Conservation (phyloP, 2,888 invertebrate genomes). For the Caenorhabditis japonica region DNA sequence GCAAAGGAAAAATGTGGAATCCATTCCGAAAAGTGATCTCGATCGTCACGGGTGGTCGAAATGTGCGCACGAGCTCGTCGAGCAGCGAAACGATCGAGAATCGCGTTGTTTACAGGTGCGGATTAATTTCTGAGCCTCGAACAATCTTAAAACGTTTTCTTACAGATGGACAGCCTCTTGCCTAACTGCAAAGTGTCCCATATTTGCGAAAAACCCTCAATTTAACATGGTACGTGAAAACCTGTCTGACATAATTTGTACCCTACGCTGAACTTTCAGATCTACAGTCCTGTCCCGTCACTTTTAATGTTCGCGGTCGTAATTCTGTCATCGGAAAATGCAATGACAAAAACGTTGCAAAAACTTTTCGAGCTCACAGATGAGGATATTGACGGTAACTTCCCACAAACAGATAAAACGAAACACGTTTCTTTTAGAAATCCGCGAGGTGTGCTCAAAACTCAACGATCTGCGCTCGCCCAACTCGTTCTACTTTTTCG, state of each 20-base stretch:
- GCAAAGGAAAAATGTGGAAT: constrained; percentile 41
- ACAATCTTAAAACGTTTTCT: too few species aligned
- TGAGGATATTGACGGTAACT: constrained; percentile 31
- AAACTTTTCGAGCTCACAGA: constrained; percentile 27
- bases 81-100: constrained; percentile 4
- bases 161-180: constrained; percentile 48
- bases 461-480: constrained; percentile 11
- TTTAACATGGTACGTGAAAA: constrained; percentile 33
- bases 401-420: too few species aligned
- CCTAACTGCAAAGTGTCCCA: constrained; percentile 39
- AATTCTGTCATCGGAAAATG: constrained; percentile 28
- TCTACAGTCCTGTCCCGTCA: constrained; percentile 30
- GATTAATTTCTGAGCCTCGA: too few species aligned
- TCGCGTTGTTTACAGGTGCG: constrained; percentile 7
- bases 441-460: constrained; percentile 19
- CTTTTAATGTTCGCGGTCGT: constrained; percentile 39
- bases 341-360: constrained; percentile 16
- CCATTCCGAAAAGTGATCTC: constrained; percentile 21
- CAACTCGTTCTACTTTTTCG: constrained; percentile 32
- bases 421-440: too few species aligned
- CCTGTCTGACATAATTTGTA: not conserved
- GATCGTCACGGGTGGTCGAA: constrained; percentile 16
- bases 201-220: constrained; percentile 41
- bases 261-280: constrained; percentile 8
- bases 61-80: not conserved